Evolutionary conservation across 2,113 vertebrate genomes (phyloP), one percentile per base, ranked within the genome.

Genomic region (Nibea albiflora): DNA sequence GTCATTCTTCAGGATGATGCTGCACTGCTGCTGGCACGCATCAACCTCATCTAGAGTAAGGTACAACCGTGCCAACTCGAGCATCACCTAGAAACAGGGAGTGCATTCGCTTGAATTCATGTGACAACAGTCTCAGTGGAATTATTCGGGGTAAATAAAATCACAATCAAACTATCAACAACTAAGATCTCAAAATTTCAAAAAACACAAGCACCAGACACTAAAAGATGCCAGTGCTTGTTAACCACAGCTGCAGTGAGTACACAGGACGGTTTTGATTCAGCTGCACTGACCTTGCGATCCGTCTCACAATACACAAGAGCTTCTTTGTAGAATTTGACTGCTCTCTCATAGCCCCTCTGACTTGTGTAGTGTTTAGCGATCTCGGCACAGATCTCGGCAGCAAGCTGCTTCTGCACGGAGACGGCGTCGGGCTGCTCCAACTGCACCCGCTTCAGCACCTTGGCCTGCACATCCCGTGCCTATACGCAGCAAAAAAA

Each of bases 241-340:
- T 85, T 44, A 69, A 68, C 50, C 79, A 68, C 93, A 88, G 95
- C 89, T 91, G 88, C 81, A 80, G 66, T 70, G 81, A 93, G 87
- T 3, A 92, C 88, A 92, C 90, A 92, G 90, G 82, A 85, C 19
- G 89, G 80, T 87, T 90, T 90, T 90, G 87, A 93, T 88, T 82
- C 89, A 79, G 91, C 78, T 80, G 89, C 89, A 95, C 96, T 94
- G 94, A 99, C 98, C 97, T 98, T 98, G 92, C 95, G 97, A 94
- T 99, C 95, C 0, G 94, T 98, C 93, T 99, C 97, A 94, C 96
- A 98, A 94, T 99, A 97, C 92, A 97, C 95, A 96, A 99, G 96
- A 75, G 98, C 98, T 89, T 99, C 98, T 96, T 97, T 99, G 96
- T 99, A 99, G 96, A 97, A 99, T 90, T 96, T 97, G 95, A 99